These are phyloP conservation scores for Agapornis roseicollis DNA, from an alignment of 2,113 vertebrate species.

Conservation along the genomic window DNA sequence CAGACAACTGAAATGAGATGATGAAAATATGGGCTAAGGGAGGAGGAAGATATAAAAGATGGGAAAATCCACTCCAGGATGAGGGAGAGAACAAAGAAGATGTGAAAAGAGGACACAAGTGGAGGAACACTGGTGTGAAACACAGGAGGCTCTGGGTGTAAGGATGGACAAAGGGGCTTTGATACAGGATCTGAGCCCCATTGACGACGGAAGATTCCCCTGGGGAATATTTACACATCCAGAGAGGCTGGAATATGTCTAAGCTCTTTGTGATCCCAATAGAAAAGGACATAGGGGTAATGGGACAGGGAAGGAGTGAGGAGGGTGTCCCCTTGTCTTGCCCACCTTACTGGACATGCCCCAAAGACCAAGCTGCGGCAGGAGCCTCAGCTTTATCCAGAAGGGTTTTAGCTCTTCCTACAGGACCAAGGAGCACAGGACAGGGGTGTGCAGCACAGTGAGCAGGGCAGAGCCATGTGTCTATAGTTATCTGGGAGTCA, in stretches of 20 bases:
- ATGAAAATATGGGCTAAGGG: not conserved
- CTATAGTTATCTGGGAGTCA: not conserved
- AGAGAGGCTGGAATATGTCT: not conserved
- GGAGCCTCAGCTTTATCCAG: not conserved
- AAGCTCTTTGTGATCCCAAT: not conserved
- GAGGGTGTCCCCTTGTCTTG: not conserved
- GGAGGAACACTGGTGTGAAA: not conserved
- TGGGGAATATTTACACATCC: not conserved
- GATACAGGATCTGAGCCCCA: not conserved
- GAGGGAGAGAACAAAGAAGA: not conserved
- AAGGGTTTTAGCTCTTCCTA: not conserved
- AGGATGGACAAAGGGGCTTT: fast-evolving
- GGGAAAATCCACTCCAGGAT: not conserved
- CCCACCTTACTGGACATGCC: not conserved
- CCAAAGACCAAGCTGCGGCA: not conserved
- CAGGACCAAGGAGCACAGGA: not conserved
- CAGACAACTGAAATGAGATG: not conserved
- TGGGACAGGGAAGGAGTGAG: not conserved
- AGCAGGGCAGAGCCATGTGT: not conserved
- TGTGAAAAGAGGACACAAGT: not conserved
- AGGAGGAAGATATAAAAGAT: not conserved
- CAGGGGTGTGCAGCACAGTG: not conserved
- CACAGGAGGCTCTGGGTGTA: not conserved
- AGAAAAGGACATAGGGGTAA: not conserved
- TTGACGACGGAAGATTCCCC: fast-evolving